A percentile compares a stretch with the other conserved stretches of the same genome.
Evolutionary conservation across 2,113 vertebrate species (phyloP).

Genomic region (Eleginops maclovinus): DNA sequence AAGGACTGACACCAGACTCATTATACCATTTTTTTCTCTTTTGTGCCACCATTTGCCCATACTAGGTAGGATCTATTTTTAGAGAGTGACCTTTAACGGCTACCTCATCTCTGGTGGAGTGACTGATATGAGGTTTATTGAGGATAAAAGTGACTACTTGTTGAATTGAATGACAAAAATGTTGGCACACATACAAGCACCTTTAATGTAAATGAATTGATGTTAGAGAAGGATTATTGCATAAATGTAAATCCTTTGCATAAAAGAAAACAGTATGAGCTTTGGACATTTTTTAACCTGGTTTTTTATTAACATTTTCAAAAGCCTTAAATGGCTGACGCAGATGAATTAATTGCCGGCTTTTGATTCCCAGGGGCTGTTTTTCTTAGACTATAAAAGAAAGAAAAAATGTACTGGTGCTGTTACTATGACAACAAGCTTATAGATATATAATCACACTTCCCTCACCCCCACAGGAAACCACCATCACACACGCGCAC

Average conservation of each 20-base stretch:
- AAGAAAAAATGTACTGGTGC: constrained; percentile 32
- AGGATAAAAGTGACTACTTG: constrained; percentile 40
- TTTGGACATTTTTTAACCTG: constrained; percentile 22
- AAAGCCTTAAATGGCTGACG: constrained; percentile 53
- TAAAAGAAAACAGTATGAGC: not conserved
- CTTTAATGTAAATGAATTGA: constrained; percentile 34
- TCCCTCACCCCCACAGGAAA: constrained; percentile 17
- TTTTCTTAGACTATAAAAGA: constrained; percentile 44
- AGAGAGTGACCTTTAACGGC: constrained; percentile 66
- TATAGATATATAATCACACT: constrained; percentile 61
- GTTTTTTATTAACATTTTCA: constrained; percentile 59
- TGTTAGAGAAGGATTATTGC: constrained; percentile 38
- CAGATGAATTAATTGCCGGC: constrained; percentile 57
- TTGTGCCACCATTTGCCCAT: constrained; percentile 42
- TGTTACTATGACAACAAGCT: constrained; percentile 72
- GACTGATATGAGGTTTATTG: constrained; percentile 43
- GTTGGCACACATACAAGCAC: not conserved
- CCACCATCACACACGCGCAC: not conserved
- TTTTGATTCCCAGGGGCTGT: constrained; percentile 52
- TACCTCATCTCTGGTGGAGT: constrained; percentile 44
- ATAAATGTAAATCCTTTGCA: constrained; percentile 47
- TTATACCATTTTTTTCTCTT: not conserved
- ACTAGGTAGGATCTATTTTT: constrained; percentile 66
- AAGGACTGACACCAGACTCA: constrained; percentile 39
- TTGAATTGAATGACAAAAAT: constrained; percentile 9